Evolutionary conservation across 2,888 invertebrate species (phyloP).

Genomic region (Mactromeris polynyma): DNA sequence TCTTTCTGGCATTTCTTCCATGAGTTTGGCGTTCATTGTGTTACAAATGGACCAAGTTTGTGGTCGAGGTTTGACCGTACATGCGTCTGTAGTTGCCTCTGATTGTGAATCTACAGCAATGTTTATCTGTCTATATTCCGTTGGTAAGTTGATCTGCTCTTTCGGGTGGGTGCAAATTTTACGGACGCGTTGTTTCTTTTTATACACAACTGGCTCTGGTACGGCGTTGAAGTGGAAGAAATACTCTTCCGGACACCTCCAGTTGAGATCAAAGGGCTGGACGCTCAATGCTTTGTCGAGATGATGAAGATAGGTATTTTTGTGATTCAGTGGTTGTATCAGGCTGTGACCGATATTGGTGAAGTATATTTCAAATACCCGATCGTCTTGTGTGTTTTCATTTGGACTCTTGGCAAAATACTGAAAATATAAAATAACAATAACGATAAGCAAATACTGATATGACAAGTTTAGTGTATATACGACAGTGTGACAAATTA

Average conservation of each 20-base stretch:
- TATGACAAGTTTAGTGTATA: neutral
- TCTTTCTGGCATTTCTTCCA: neutral
- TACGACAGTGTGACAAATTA: too few relatives aligned
- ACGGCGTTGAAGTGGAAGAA: constrained; percentile 66
- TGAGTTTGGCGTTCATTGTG: neutral
- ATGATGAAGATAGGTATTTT: constrained; percentile 38
- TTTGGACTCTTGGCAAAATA: neutral
- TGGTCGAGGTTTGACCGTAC: neutral
- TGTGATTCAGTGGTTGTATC: neutral
- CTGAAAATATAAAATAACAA: constrained; percentile 6
- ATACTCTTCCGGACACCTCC: constrained; percentile 69
- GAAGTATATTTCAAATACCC: constrained; percentile 17
- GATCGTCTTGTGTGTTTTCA: neutral
- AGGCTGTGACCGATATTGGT: constrained; percentile 12
- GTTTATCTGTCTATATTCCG: neutral
- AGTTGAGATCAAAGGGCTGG: constrained; percentile 64
- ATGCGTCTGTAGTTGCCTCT: neutral
- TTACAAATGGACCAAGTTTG: neutral
- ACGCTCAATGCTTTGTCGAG: constrained; percentile 56
- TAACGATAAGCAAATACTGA: neutral
- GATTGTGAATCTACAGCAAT: neutral
- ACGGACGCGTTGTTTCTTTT: neutral
- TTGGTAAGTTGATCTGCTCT: neutral
- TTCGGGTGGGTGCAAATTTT: neutral
- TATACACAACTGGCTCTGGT: constrained; percentile 36